Evolutionary conservation across 2,113 vertebrate genomes (phyloP), one percentile per base, ranked within the genome.

Genomic region (Emberiza fucata): DNA sequence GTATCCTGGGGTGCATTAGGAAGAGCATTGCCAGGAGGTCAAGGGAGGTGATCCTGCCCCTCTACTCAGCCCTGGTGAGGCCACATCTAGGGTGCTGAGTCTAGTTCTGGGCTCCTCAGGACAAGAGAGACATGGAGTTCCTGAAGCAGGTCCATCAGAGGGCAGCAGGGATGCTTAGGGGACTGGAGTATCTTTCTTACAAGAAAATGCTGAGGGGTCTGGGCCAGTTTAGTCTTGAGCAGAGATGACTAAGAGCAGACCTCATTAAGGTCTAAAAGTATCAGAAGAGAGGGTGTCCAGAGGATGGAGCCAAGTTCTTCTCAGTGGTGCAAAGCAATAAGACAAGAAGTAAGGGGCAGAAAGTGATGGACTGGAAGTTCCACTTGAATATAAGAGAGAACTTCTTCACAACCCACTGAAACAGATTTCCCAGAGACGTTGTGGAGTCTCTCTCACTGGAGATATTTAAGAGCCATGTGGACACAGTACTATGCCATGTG

Each of bases 71-170:
- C 39, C 15, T 33, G 28, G 4, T 17, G 29, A 79, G 12, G 15
- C 1, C 4, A 14, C 3, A 1, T 1, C 10, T 61, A n/a, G n/a
- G 29, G 16, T n/a, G 5, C 8, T 70, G 24, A 5, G 17, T 25
- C 24, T 29, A 47, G 9, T 64, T 56, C 11, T 54, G 21, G 25
- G 6, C 21, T 64, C 6, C 17, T 31, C 21, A 31, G 35, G 19
- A 35, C 21, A 31, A 6, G 29, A 35, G 5, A 54, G n/a, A 40
- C 17, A 31, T 27, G 31, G 35, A 48, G 25, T 9, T 88, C 31
- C 25, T 42, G 76, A 17, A 64, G 11, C 7, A 18, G 29, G 6
- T 56, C 31, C 14, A 42, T 42, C 9, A 18, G 31, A 56, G 11
- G 6, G 6, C 7, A 56, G 14, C 11, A 17, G 15, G 8, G 35